Base-by-base conservation (phyloP, 2,888 invertebrate genomes). In the Epirrita christyi region DNA sequence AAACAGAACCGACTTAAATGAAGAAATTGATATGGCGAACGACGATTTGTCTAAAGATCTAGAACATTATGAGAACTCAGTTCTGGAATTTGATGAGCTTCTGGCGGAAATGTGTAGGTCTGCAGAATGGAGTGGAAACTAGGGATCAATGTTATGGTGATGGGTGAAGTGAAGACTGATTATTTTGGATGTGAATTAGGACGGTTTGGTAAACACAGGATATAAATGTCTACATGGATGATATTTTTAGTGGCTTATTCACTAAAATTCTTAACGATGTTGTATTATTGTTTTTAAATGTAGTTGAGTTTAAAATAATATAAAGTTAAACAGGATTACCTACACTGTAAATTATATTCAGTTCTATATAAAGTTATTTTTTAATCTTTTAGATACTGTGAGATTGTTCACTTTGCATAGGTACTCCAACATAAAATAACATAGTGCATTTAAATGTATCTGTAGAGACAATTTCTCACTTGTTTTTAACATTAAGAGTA, bases 31-130 rank as follows among this genome's bases (percentile, higher is more conserved):
- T 49, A 50, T 78, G 38, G 93, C 94, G 1, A 80, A 66, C 38
- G 85, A 86, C 5, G 94, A 95, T 66, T 91, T 97, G 50, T 94
- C 95, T 0, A 93, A 94, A 75, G 96, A 96, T 76, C 83, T 97
- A 61, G 95, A 95, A 66, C 88, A 93, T 46, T 96, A 96, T 78
- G 97, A 97, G 83, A 94, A 94, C 41, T 95, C 94, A 63, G 92
- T 96, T 75, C 87, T 94, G 55, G 95, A 95, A 68, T 96, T 96
- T 85, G 96, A 97, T 75, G 94, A 95, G 63, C 93, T 97, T 73
- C 87, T 97, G 36, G 94, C 95, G 46, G 94, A 95, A 45, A 93
- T 96, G 80, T 94, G 94, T 81, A 91, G 94, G 70, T 93, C 93
- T 42, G 94, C 94, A 0, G 94, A 94, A 72, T 94, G 94, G 86